Base-by-base conservation (phyloP, 2,888 invertebrate genomes). In the Acrobasis consociella region DNA sequence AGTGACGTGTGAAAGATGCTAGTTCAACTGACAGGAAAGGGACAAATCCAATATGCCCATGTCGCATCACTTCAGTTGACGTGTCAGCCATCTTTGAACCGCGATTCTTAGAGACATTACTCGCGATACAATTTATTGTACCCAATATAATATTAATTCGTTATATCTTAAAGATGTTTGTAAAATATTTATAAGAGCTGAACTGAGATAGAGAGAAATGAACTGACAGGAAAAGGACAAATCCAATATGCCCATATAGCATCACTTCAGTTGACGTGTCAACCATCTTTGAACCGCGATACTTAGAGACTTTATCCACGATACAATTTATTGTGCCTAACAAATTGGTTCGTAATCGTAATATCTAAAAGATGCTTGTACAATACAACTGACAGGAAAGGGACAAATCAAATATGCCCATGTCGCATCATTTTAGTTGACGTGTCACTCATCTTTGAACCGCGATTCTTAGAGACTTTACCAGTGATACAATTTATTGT, bases 1-100 rank as follows among this genome's bases (percentile, higher is more conserved):
- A 58, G 38, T 62, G 53, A 65, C 61, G 62, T 53, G 62, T 62
- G 60, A 62, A 67, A 64, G 58, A 58, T 61, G 61, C 64, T 64
- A 64, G 60, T 16, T 49, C 77, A 73, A 76, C 67, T 74, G 81
- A 73, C 80, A 76, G 68, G 66, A 62, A 71, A 73, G 70, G 71
- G 75, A 71, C 75, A 78, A 79, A 81, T 82, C 77, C 81, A 82
- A 83, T 83, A 82, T 77, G 72, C 70, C 70, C 73, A 72, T 74
- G 77, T 74, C 76, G 69, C 69, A 77, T 77, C 82, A 77, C 72
- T 74, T 74, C 74, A 71, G 55, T 37, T 66, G 68, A 65, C 66
- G 69, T 64, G 67, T 67, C 72, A 72, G 66, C 70, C 70, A 67
- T 69, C 65, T 68, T 73, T 66, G 66, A 60, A 60, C 51, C 50